Percentiles rank a stretch among this genome's conserved stretches.
phyloP scores from a whole-genome alignment of 2,888 invertebrate genomes.

The Vannuccia rotundouncinata region DNA sequence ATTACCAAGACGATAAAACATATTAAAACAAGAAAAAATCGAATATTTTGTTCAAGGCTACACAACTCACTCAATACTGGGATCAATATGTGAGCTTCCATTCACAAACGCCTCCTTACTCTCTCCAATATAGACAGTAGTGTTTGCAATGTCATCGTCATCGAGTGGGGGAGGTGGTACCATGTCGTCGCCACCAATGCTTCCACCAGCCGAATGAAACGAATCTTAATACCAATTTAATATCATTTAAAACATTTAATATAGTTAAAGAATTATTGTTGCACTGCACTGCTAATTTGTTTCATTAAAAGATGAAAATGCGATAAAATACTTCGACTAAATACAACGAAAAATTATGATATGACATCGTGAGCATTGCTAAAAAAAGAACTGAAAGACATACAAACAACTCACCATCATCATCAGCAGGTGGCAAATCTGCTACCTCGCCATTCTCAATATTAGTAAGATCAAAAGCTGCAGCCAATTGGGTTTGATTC shows the following conservation, averaged over 20 bases:
- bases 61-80: too few relatives aligned
- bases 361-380: too few relatives aligned
- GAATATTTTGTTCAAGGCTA: too few relatives aligned
- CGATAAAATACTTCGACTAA: background rate
- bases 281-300: too few relatives aligned
- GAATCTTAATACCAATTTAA: too few relatives aligned
- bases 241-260: too few relatives aligned
- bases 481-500: slow-evolving; percentile 45
- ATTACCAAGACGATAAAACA: too few relatives aligned
- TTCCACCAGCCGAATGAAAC: background rate
- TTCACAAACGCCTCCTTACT: slow-evolving; percentile 45
- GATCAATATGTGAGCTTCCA: too few relatives aligned
- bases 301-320: background rate
- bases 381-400: too few relatives aligned
- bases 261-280: too few relatives aligned
- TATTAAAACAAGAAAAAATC: too few relatives aligned
- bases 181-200: slow-evolving; percentile 35
- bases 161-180: slow-evolving; percentile 28
- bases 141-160: slow-evolving; percentile 41
- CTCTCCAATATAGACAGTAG: slow-evolving; percentile 43
- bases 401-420: too few relatives aligned
- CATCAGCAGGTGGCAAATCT: slow-evolving; percentile 37
- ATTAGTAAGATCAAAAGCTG: background rate
- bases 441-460: slow-evolving; percentile 41
- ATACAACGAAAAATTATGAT: background rate